Base-by-base conservation (phyloP, 2,888 invertebrate genomes). In the Xanthostigma xanthostigma region DNA sequence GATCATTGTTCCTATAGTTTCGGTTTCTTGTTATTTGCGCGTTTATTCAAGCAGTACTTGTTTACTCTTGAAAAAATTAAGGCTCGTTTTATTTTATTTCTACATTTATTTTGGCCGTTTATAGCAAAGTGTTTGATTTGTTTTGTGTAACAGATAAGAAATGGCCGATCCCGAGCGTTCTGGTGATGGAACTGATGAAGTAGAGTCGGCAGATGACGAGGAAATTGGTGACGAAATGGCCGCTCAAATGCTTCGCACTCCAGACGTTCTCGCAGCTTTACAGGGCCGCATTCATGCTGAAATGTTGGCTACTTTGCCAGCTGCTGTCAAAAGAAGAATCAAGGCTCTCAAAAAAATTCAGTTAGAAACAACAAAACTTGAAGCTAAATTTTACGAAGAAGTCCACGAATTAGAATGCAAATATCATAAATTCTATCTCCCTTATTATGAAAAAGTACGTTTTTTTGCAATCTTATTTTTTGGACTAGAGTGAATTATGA, bases 381-480 rank as follows among this genome's bases (percentile, higher is more conserved):
- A 96, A 67, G 84, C 90, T 0, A 81, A 91, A 62, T 94, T 97
- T 70, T 96, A 94, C 68, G 81, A 84, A 60, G 92, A 94, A 61
- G 88, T 98, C 39, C 95, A 96, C 63, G 80, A 81, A 17, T 74
- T 98, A 46, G 97, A 98, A 70, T 85, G 86, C 71, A 86, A 88
- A 67, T 95, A 91, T 65, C 84, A 88, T 61, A 76, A 79, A 56
- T 68, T 83, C 56, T 92, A 88, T 67, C 75, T 78, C 49, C 82
- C 84, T 2, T 66, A 86, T 41, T 87, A 85, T 67, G 84, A 87
- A 57, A 85, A 89, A 77, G 84, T 83, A 66, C 54, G 53, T 43
- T 56, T 60, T 49, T 57, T 64, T 27, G 33, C 8, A 8, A 34
- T 13, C n/a, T n/a, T n/a, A n/a, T n/a, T n/a, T n/a, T 10, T 44